Evolutionary conservation across 2,797 vertebrate species (phyloP), one percentile per base, ranked within the genome.

Genomic region (Tokudaia muenninki): DNA sequence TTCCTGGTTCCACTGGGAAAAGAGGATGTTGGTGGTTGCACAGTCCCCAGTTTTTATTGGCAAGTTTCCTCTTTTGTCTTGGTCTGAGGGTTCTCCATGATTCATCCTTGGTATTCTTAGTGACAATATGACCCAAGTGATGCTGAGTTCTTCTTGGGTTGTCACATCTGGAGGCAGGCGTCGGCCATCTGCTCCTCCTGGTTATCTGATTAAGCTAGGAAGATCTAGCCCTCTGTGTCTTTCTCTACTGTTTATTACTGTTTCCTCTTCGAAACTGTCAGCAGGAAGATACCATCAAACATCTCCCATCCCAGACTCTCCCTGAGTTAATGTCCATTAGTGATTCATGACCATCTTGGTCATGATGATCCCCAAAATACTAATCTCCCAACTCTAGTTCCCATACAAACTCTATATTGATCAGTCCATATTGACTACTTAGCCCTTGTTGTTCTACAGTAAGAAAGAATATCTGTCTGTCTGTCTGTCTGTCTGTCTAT

Each of bases 251-350:
- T 87, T 81, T 55, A 63, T 80, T 87, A 31, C 19, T 31, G 6
- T 92, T 52, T 72, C 10, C 1, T 13, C 4, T n/a, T 50, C 17
- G 34, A 47, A 63, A 29, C 44, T 61, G 47, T 84, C 55, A 79
- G 9, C 52, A 47, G 26, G 55, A 82, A 89, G 91, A 89, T 3
- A 41, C 13, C 14, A 34, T 70, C 72, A 34, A 55, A 29, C 6
- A 63, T 2, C 78, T 81, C 21, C 84, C 4, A 34, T 61, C 44
- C 50, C 57, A 59, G 13, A 87, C 65, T 21, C 55, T 26, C 14
- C 14, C 70, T 83, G 82, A 37, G 81, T 72, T 83, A 91, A 44
- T 96, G 84, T 29, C 59, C 11, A 63, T 72, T 92, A 21, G 19
- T 72, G 50, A 61, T 72, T 75, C 29, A 72, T 78, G 44, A 82